Conservation (phyloP, 2,113 vertebrate species). For the Phocoena phocoena region DNA sequence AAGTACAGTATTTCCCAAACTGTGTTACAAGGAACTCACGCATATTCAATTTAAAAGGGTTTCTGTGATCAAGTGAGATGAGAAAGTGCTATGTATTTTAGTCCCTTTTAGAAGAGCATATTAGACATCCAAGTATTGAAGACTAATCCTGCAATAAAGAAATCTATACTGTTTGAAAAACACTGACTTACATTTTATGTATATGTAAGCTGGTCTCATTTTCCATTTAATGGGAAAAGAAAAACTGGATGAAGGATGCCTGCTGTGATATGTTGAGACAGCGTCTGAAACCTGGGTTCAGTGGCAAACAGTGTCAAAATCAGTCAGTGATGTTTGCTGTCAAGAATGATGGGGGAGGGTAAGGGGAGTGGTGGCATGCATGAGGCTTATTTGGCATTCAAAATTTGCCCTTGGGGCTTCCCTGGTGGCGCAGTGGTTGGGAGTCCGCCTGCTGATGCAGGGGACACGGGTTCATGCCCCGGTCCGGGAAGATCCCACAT, state of each 20-base stretch:
- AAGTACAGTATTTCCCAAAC: background rate
- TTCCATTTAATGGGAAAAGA: background rate
- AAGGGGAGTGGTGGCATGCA: too few relatives aligned
- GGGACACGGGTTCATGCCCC: too few relatives aligned
- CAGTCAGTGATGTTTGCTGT: background rate
- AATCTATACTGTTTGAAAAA: background rate
- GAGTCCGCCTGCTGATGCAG: too few relatives aligned
- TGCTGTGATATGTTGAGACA: background rate
- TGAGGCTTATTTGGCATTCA: background rate
- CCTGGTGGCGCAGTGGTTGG: too few relatives aligned
- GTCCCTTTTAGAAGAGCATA: background rate
- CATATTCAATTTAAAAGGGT: background rate
- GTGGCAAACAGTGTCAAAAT: background rate
- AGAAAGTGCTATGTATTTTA: background rate
- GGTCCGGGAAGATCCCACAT: too few relatives aligned
- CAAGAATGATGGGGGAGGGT: fast-evolving
- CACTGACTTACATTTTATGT: background rate
- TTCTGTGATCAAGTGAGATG: background rate
- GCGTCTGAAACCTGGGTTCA: background rate
- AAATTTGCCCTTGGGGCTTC: background rate
- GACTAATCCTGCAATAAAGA: background rate
- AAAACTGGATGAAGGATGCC: background rate
- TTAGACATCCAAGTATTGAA: background rate
- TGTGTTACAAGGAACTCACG: background rate
- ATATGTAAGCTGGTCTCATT: background rate